Evolutionary conservation across 1,140 invertebrate species (phyloP).

Genomic region (Stratiolaelaps scimitus): DNA sequence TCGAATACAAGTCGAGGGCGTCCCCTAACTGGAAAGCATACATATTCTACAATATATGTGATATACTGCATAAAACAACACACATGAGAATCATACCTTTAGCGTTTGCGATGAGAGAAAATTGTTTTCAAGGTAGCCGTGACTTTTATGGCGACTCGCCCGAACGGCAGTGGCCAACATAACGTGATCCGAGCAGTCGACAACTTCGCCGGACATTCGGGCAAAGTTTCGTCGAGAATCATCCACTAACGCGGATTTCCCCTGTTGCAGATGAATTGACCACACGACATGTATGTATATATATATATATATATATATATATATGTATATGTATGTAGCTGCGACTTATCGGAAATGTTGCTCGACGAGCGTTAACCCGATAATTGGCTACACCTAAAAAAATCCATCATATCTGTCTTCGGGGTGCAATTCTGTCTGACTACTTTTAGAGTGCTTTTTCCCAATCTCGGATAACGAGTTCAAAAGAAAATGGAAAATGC

Average conservation of each 20-base stretch:
- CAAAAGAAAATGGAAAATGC: too few species aligned
- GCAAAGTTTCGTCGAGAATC: neutral
- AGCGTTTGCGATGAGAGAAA: conserved; percentile 12
- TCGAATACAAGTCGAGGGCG: neutral
- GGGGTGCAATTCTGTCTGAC: too few species aligned
- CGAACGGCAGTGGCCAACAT: neutral
- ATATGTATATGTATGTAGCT: too few species aligned
- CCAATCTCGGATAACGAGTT: too few species aligned
- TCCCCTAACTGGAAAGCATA: neutral
- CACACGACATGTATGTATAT: too few species aligned
- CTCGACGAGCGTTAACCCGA: too few species aligned
- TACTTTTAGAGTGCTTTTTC: too few species aligned
- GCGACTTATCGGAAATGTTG: too few species aligned
- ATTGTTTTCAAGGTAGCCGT: neutral
- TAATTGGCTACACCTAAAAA: too few species aligned
- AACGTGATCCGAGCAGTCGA: neutral
- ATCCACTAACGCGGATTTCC: neutral
- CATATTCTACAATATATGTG: neutral
- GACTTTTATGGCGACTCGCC: neutral
- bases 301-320: too few species aligned
- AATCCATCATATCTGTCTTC: too few species aligned
- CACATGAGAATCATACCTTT: conserved; percentile 5
- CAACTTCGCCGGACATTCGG: neutral
- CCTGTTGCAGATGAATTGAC: too few species aligned
- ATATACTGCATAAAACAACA: neutral